Evolutionary conservation across 2,113 vertebrate species (phyloP).

Genomic region (Chloropsis hardwickii): DNA sequence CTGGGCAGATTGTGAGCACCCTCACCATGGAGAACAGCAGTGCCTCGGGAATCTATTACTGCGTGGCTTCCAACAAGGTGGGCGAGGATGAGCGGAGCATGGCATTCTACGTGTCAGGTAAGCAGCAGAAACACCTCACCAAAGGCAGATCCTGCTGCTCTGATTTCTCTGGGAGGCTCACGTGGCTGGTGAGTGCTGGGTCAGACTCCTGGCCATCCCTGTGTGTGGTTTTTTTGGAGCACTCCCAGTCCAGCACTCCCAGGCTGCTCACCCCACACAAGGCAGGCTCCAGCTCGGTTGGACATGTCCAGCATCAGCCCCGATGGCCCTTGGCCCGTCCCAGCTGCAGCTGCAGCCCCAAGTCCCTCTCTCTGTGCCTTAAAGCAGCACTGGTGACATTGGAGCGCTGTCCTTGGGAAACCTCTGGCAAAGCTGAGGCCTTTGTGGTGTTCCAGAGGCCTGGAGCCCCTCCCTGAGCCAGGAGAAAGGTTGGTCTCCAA

Average conservation of each 20-base stretch:
- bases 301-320: not conserved
- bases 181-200: rapidly evolving
- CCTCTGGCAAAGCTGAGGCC: not conserved
- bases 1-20: conserved; percentile 76
- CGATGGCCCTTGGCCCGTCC: not conserved
- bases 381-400: not conserved
- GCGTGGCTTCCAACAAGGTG: conserved; percentile 74
- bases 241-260: not conserved
- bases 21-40: conserved; percentile 72
- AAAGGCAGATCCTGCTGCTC: not conserved
- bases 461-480: not conserved
- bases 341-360: not conserved
- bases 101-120: conserved; percentile 83
- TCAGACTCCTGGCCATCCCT: not conserved
- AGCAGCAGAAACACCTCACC: not conserved
- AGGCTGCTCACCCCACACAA: not conserved
- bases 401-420: not conserved
- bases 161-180: rapidly evolving
- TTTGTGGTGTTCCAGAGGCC: not conserved
- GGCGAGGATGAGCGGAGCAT: conserved; percentile 60
- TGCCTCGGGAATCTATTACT: conserved; percentile 77
- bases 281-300: not conserved
- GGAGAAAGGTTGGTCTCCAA: not conserved
- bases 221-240: not conserved
- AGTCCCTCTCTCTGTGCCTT: not conserved